Percentiles rank a stretch among this genome's conserved stretches.
phyloP scores from a whole-genome alignment of 35 echinoderm and acorn worm genomes.

The Nesometra sesokonis region DNA sequence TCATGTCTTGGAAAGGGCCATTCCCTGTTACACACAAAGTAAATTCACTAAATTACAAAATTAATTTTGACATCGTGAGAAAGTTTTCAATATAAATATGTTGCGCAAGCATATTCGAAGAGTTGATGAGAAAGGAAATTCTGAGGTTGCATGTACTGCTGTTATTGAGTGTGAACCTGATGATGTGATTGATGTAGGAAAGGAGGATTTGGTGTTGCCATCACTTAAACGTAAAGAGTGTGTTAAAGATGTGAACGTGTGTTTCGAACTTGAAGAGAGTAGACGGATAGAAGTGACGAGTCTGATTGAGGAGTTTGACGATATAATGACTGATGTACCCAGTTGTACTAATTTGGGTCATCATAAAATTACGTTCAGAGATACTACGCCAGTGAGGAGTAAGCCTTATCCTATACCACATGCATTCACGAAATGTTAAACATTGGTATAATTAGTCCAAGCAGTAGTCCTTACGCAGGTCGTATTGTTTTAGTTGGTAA shows the following conservation, averaged over 20 bases:
- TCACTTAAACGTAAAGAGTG: neutral
- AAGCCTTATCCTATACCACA: conserved; percentile 49
- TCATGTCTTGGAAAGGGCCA: conserved; percentile 20
- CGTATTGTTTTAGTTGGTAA: conserved; percentile 11
- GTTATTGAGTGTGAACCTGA: neutral
- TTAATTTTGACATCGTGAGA: conserved; percentile 14
- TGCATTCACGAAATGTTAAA: conserved; percentile 4
- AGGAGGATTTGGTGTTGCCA: neutral
- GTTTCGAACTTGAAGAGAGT: neutral
- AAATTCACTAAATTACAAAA: conserved; percentile 7
- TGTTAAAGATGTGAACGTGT: neutral
- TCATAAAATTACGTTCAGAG: conserved; percentile 19
- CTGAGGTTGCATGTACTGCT: neutral
- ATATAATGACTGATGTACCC: conserved; percentile 30
- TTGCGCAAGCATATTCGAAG: conserved; percentile 8
- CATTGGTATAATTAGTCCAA: neutral
- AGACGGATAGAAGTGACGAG: neutral
- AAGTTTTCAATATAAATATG: conserved; percentile 26
- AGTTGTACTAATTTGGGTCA: conserved; percentile 20
- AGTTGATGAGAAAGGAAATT: neutral
- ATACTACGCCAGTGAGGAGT: conserved; percentile 6
- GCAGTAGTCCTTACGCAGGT: neutral
- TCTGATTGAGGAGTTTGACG: neutral
- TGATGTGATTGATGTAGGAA: neutral
- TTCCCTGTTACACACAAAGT: neutral